These are phyloP conservation scores for Chrysomela aeneicollis DNA, from an alignment of 2,888 invertebrate genomes.

Conservation along the genomic window DNA sequence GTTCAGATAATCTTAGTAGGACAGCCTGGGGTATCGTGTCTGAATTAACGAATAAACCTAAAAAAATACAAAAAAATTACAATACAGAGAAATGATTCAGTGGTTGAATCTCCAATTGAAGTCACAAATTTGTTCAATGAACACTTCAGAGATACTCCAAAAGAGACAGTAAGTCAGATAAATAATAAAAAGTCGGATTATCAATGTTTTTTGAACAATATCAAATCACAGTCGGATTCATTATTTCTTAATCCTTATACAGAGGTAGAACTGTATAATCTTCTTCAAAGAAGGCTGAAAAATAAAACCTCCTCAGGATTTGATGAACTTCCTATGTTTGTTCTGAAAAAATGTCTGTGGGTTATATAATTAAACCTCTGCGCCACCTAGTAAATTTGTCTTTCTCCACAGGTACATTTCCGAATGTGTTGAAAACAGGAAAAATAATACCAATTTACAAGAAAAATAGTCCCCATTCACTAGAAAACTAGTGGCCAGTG, in stretches of 20 bases:
- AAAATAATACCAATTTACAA: constrained; percentile 1
- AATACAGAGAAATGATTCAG: constrained; percentile 8
- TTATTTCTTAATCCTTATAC: constrained; percentile 5
- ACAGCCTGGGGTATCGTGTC: constrained; percentile 11
- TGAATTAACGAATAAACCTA: constrained; percentile 18
- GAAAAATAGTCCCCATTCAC: not conserved
- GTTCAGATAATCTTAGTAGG: constrained; percentile 8
- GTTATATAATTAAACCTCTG: not conserved
- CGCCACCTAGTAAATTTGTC: not conserved
- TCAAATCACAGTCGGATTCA: not conserved
- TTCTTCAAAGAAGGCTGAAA: not conserved
- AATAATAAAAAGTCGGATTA: not conserved
- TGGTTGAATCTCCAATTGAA: constrained; percentile 1
- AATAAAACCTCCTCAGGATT: not conserved
- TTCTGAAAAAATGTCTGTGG: not conserved
- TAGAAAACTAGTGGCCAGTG: not conserved
- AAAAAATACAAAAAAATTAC: constrained; percentile 12
- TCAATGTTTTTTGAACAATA: not conserved
- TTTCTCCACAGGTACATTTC: not conserved
- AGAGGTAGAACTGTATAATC: not conserved
- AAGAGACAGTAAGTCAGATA: constrained; percentile 14
- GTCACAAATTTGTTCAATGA: constrained; percentile 10
- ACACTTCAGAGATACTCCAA: constrained; percentile 5
- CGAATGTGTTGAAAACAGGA: not conserved
- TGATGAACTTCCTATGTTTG: not conserved